Conservation (phyloP, 37 sponge, comb jelly and placozoan genomes). For the Axinella damicornis region DNA sequence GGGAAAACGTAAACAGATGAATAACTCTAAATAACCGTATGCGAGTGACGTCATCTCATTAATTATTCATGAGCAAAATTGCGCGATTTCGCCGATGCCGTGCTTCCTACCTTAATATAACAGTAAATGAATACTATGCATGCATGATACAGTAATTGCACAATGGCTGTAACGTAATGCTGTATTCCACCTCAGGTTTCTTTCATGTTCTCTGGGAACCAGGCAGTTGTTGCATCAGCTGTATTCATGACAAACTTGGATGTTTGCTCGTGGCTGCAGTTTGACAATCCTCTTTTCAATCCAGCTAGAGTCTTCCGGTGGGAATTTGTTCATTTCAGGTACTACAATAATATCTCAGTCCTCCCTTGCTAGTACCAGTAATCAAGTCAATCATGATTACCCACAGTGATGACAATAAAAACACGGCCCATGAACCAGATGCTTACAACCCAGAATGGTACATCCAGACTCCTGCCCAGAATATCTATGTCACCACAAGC, state of each 20-base stretch:
- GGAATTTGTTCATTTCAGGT: slow-evolving; percentile 39
- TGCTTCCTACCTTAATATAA: neutral
- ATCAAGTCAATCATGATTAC: no score
- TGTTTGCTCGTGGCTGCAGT: slow-evolving; percentile 40
- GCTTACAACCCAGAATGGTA: neutral
- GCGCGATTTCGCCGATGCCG: no score
- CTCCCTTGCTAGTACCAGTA: no score
- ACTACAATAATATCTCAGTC: no score
- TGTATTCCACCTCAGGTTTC: slow-evolving; percentile 18
- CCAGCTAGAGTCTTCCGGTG: slow-evolving; percentile 14
- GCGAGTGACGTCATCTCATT: no score
- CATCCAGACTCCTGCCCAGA: slow-evolving; percentile 36
- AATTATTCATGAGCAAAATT: no score
- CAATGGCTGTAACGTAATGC: neutral
- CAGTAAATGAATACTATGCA: neutral
- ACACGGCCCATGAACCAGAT: slow-evolving; percentile 15
- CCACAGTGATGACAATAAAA: slow-evolving; percentile 1
- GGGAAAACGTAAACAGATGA: no score
- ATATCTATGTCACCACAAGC: neutral
- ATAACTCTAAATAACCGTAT: no score
- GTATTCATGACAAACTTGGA: slow-evolving; percentile 33
- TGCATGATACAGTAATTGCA: neutral
- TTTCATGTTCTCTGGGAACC: slow-evolving; percentile 16
- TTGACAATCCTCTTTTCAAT: slow-evolving; percentile 14
- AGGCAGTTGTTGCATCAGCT: slow-evolving; percentile 43